Evolutionary conservation across 2,888 invertebrate genomes (phyloP).

Genomic region (Parthenolecanium corni): DNA sequence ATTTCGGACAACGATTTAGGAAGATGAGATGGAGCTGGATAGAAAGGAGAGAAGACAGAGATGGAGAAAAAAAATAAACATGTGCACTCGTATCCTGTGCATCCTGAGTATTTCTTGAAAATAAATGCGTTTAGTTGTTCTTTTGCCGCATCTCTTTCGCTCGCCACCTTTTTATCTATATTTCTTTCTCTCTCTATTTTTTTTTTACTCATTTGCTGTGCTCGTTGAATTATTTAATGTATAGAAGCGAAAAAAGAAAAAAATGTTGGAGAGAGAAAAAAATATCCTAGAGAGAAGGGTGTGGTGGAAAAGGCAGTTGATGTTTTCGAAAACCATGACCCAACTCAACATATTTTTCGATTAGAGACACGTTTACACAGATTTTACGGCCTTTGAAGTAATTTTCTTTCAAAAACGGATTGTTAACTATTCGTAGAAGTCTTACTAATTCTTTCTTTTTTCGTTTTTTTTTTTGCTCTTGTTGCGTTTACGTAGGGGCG

Average conservation of each 20-base stretch:
- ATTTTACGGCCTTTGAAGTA: conserved; percentile 21
- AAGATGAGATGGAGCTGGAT: too few species aligned
- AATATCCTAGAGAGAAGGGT: neutral
- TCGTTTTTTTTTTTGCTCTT: too few species aligned
- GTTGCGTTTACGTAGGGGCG: too few species aligned
- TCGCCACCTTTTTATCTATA: neutral
- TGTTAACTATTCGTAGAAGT: too few species aligned
- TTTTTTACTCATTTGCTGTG: neutral
- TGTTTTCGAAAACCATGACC: conserved; percentile 16
- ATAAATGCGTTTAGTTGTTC: neutral
- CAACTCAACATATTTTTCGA: conserved; percentile 20
- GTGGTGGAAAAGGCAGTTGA: conserved; percentile 6
- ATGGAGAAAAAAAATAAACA: conserved; percentile 5
- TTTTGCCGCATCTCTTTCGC: neutral
- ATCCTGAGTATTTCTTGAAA: neutral
- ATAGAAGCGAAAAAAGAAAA: too few species aligned
- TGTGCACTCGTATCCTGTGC: conserved; percentile 4
- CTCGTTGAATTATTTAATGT: neutral
- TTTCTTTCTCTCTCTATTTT: too few species aligned
- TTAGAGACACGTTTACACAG: conserved; percentile 6
- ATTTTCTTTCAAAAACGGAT: conserved; percentile 3
- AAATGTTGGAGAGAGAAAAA: neutral
- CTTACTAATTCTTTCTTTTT: too few species aligned
- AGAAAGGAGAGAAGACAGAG: too few species aligned
- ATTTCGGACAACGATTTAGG: neutral